Conservation (phyloP, 1,140 invertebrate genomes). For the Propsilocerus akamusi region DNA sequence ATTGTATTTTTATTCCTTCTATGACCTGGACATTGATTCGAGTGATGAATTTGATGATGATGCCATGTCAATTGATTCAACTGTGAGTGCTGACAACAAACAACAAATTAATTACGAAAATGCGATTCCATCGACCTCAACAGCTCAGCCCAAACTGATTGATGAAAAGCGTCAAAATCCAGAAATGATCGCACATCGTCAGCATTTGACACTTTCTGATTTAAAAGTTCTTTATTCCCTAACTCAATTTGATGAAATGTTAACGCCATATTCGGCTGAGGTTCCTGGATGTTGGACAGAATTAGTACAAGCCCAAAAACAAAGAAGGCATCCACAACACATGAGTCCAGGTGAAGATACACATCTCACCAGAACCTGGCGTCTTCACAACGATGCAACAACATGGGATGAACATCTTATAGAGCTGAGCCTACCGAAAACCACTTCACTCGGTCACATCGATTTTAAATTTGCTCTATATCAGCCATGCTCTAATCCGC, state of each 20-base stretch:
- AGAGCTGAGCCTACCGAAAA: slow-evolving; percentile 65
- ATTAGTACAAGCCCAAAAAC: slow-evolving; percentile 74
- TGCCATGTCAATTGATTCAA: slow-evolving; percentile 23
- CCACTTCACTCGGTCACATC: slow-evolving; percentile 60
- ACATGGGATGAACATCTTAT: slow-evolving; percentile 87
- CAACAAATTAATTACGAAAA: slow-evolving; percentile 6
- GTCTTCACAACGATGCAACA: slow-evolving; percentile 62
- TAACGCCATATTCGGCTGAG: slow-evolving; percentile 57
- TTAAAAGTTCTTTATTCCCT: slow-evolving; percentile 38
- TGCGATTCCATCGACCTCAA: slow-evolving; percentile 5
- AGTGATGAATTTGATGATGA: slow-evolving; percentile 42
- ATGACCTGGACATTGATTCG: slow-evolving; percentile 44
- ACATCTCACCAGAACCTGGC: slow-evolving; percentile 66
- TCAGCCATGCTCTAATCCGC: slow-evolving; percentile 38
- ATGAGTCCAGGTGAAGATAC: slow-evolving; percentile 56
- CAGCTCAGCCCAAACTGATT: not conserved
- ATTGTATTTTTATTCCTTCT: slow-evolving; percentile 64
- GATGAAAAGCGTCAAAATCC: slow-evolving; percentile 8
- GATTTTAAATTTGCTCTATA: slow-evolving; percentile 73
- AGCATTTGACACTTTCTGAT: slow-evolving; percentile 29
- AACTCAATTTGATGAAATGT: slow-evolving; percentile 35
- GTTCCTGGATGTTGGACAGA: slow-evolving; percentile 84
- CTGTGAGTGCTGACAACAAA: slow-evolving; percentile 7
- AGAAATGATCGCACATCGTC: slow-evolving; percentile 34
- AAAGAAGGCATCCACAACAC: slow-evolving; percentile 61